Evolutionary conservation across 2,113 vertebrate species (phyloP).

Genomic region (Hystrix brachyura): DNA sequence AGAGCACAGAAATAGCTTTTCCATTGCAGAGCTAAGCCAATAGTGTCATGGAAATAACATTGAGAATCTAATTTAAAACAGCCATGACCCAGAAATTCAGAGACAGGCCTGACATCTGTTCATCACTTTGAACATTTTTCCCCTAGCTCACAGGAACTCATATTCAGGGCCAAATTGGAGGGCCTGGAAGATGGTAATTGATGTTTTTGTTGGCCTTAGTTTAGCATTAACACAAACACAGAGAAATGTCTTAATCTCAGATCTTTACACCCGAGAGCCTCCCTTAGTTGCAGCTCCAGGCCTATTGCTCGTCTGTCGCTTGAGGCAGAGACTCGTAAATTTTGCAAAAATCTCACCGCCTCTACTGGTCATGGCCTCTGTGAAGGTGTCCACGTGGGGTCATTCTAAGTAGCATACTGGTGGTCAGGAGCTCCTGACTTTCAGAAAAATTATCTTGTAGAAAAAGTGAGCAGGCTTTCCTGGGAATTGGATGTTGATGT

Average conservation of each 20-base stretch:
- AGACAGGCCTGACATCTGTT: not conserved
- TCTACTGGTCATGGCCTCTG: not conserved
- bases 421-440: not conserved
- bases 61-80: slow-evolving; percentile 75
- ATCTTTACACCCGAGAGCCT: not conserved
- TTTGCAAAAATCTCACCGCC: not conserved
- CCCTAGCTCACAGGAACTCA: not conserved
- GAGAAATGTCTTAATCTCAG: slow-evolving; percentile 53
- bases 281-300: not conserved
- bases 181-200: not conserved
- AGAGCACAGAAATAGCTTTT: slow-evolving; percentile 72
- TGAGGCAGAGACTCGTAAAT: not conserved
- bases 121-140: not conserved
- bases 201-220: slow-evolving; percentile 24
- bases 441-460: not conserved
- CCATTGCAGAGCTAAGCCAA: not conserved
- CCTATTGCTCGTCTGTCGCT: not conserved
- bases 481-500: not conserved
- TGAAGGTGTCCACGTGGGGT: not conserved
- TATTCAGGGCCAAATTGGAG: slow-evolving; percentile 39
- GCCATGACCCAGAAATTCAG: slow-evolving; percentile 58
- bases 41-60: not conserved
- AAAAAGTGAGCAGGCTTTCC: not conserved
- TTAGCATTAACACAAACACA: not conserved
- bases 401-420: not conserved